Evolutionary conservation across 2,797 vertebrate genomes (phyloP), one percentile per base, ranked within the genome.

Genomic region (Parotocinclus haroldoi): DNA sequence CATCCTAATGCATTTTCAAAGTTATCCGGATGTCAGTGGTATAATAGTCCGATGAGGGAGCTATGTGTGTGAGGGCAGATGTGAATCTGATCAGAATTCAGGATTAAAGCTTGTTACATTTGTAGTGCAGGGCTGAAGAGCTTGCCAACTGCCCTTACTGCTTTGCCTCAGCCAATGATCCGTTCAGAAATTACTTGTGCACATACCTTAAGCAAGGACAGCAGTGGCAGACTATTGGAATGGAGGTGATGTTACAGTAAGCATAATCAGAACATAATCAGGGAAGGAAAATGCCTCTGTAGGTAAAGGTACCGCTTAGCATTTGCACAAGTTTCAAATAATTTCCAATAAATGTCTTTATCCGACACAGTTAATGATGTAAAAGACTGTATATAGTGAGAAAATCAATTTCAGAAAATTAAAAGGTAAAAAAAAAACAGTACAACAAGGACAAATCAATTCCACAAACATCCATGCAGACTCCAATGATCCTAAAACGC

Each of bases 1-100:
- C 70, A 73, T 48, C 59, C 64, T 70, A 65, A 75, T 78, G 71
- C 67, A 75, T 72, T 73, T 69, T 71, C 60, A 68, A 71, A 72
- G 39, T 10, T 19, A 63, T 53, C 64, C 61, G 9, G 42, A 56
- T 18, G 51, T 54, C 44, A 70, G 27, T 51, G 50, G 54, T 18
- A 60, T 45, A 50, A 44, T 36, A 37, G 51, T 64, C 67, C 51
- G n/a, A 11, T 13, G 49, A 51, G 48, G 52, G 42, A n/a, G 37
- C 18, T 7, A 17, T 56, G 57, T 36, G 46, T 17, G 40, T 53
- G 44, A 54, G 56, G 19, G 42, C 66, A 56, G 71, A 58, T 76
- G 46, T 48, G 55, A 63, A 78, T 78, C 66, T 57, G 71, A 58
- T 76, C 50, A 53, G 55, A 63, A 78, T 78, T 68, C 58, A 39